Base-by-base conservation (phyloP, 2,888 invertebrate genomes). In the Pristionchus mayeri region DNA sequence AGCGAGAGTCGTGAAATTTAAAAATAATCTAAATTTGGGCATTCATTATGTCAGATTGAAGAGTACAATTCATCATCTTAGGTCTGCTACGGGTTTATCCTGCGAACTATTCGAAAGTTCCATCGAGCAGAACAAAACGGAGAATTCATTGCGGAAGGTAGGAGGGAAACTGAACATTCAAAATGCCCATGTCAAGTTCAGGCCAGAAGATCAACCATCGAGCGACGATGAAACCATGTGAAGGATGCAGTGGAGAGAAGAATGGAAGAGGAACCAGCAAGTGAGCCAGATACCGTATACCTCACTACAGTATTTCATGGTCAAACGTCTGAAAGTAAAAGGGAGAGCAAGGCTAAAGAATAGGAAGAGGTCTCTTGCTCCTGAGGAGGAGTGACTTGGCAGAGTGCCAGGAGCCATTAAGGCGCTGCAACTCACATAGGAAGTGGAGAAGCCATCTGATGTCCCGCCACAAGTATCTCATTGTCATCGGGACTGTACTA, bases 401-500 rank as follows among this genome's bases (percentile, higher is more conserved):
- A n/a, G n/a, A n/a, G n/a, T n/a, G 13, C 44, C 44, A 44, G 44
- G 44, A 44, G 13, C 44, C 44, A 44, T 44, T 9, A 75, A 88
- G 87, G 34, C 86, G 90, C 40, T 90, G 90, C 81, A 90, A 90
- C 84, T 90, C 90, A 40, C 90, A 90, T 81, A 83, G 89, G 63
- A 90, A 90, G 54, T 90, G 90, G 90, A 67, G 84, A 37, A 87
- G 71, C 44, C 90, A 90, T 54, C 84, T 90, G 57, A 89, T 92
- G 90, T 88, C 89, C 2, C 87, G 92, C 9, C 92, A 93, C 88
- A 93, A 92, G 87, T 93, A 93, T 85, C 87, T 92, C 75, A 90
- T 92, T 60, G 92, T 92, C 44, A 92, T 92, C 84, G 92, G 92
- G 13, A 90, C 89, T 16, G 92, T 92, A 37, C 88, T 92, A 37